These are phyloP conservation scores for Cheilinus undulatus DNA, from an alignment of 2,113 vertebrate genomes.

Conservation along the genomic window DNA sequence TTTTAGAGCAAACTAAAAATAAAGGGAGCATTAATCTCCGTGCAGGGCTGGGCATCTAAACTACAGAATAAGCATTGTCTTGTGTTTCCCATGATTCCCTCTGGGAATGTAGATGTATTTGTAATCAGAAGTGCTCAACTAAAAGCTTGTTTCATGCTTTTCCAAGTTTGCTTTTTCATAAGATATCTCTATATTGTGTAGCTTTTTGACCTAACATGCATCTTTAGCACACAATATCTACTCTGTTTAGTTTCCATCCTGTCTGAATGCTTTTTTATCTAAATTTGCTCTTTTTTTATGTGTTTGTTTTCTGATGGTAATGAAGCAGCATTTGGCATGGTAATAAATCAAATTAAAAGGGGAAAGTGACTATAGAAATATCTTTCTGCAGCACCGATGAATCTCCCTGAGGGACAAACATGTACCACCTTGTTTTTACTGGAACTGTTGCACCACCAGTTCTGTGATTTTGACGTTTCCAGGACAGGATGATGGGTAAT, in stretches of 20 bases:
- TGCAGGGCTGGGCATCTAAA: conserved; percentile 41
- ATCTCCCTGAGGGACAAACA: not conserved
- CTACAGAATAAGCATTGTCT: conserved; percentile 54
- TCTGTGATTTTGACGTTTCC: not conserved
- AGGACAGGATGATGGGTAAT: not conserved
- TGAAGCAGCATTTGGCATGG: not conserved
- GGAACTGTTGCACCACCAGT: not conserved
- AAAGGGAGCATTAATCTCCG: conserved; percentile 55
- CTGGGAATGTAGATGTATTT: conserved; percentile 38
- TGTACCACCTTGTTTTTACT: conserved; percentile 21
- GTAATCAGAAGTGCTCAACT: conserved; percentile 6
- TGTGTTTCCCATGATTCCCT: conserved; percentile 34
- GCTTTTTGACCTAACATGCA: not conserved
- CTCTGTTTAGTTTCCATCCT: not conserved
- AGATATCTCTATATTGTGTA: not conserved
- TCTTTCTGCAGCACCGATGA: not conserved
- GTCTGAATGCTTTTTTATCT: not conserved
- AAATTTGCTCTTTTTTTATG: too few species aligned
- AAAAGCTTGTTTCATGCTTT: conserved; percentile 17
- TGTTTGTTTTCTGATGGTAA: not conserved
- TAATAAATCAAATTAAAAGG: not conserved
- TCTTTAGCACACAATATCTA: not conserved
- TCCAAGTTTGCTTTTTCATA: conserved; percentile 32
- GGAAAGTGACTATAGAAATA: not conserved
- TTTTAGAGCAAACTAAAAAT: conserved; percentile 58